phyloP scores from a whole-genome alignment of 2,113 vertebrate genomes.

The Epinephelus cyanopodus region DNA sequence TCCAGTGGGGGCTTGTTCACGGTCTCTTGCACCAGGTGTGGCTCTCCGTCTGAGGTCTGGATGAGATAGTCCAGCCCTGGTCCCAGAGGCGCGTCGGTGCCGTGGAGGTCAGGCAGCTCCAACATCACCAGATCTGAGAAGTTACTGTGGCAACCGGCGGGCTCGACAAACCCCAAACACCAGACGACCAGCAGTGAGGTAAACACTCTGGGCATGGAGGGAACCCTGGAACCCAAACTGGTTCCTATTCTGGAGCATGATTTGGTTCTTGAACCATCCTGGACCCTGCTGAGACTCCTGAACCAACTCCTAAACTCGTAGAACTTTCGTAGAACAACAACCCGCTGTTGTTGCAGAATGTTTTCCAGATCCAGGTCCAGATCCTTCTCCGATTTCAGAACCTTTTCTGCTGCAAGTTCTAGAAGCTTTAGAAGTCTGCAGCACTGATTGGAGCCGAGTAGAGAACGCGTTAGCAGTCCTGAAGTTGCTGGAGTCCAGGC shows the following conservation, averaged over 20 bases:
- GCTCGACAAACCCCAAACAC: neutral
- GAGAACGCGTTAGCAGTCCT: fast-evolving
- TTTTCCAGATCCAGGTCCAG: neutral
- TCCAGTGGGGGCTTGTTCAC: neutral
- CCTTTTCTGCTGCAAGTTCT: neutral
- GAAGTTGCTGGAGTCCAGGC: no score
- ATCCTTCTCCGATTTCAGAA: neutral
- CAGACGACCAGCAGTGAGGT: conserved; percentile 22
- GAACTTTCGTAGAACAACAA: no score
- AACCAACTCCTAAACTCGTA: neutral
- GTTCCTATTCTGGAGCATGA: neutral
- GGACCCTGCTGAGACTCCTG: no score
- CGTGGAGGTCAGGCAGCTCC: neutral
- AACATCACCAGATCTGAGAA: conserved; percentile 9
- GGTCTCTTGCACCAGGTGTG: conserved; percentile 13
- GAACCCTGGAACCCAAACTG: neutral
- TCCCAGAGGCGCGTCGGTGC: neutral
- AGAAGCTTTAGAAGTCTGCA: neutral
- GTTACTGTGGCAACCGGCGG: conserved; percentile 29
- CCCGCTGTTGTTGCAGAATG: neutral
- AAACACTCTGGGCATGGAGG: neutral
- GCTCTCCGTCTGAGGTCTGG: neutral
- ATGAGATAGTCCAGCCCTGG: neutral
- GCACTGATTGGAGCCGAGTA: neutral
- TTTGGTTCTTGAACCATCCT: no score